Base-by-base conservation (phyloP, 2,888 invertebrate species). In the Trissoscelio sp. region DNA sequence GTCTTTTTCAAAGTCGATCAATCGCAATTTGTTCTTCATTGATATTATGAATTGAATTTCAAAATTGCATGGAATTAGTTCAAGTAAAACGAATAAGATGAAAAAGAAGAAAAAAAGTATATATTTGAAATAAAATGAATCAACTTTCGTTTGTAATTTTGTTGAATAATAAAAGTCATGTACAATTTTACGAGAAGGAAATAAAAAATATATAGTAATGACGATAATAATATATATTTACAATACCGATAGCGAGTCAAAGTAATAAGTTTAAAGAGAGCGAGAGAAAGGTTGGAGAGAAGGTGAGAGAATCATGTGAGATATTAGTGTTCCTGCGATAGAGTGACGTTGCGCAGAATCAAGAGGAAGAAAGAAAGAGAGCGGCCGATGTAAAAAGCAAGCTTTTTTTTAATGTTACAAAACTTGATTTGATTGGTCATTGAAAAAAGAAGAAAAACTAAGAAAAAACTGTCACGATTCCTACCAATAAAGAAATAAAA, bases 131-230 rank as follows among this genome's bases (percentile, higher is more conserved):
- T 14, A 55, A 70, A 62, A 16, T 42, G 28, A 48, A 74, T 64
- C 31, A 34, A 18, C 18, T 72, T 81, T 73, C 28, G 67, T 78
- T 78, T 57, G 37, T 74, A 39, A 74, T 75, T 75, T 58, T 64
- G 66, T 78, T 64, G 73, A 62, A 22, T 51, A 55, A 83, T 72
- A 66, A 48, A 67, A 75, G 75, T 75, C 51, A 85, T 85, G 80
- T 74, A 79, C 60, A 82, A 83, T 79, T 83, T 79, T 82, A 79
- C 16, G 81, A 81, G 73, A 82, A 79, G 72, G 74, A 83, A 66
- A 78, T 81, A 83, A 80, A 72, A 75, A 78, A 42, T 62, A 69
- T 69, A 78, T 78, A 64, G 70, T 69, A 82, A 69, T 73, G 72
- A 69, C 24, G 77, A 81, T 78, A 62, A 73, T 81, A 78, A 77